Percentiles rank a stretch among this genome's conserved stretches.
Conservation (phyloP, 2,797 vertebrate species). For the Bradypus variegatus region DNA sequence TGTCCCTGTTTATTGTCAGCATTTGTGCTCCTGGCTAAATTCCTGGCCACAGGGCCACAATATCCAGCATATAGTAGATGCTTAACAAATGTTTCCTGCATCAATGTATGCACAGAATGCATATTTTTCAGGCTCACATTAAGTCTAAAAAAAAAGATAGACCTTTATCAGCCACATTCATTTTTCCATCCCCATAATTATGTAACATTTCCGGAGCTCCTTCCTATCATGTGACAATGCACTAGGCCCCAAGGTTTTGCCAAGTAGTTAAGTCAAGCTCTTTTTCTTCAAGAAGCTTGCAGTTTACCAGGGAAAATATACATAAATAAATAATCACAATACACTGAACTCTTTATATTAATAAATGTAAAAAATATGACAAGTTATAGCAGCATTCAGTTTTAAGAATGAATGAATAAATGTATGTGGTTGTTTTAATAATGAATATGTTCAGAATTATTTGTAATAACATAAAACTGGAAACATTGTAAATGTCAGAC, state of each 20-base stretch:
- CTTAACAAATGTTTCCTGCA: not conserved
- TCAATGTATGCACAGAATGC: not conserved
- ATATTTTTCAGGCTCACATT: not conserved
- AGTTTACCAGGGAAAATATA: not conserved
- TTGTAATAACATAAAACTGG: not conserved
- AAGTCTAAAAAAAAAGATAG: slow-evolving; percentile 6
- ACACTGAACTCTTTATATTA: not conserved
- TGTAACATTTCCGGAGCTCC: not conserved
- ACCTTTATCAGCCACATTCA: not conserved
- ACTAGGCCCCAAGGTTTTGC: not conserved
- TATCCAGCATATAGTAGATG: not conserved
- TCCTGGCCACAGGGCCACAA: not conserved
- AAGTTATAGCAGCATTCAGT: not conserved
- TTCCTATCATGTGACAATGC: not conserved
- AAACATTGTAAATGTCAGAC: not conserved
- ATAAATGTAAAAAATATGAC: not conserved
- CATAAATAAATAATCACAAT: not conserved
- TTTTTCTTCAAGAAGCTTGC: not conserved
- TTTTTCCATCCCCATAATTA: not conserved
- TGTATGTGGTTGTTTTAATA: not conserved
- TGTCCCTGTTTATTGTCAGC: not conserved
- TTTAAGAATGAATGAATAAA: not conserved
- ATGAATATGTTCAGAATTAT: not conserved
- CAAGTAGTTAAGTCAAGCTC: not conserved
- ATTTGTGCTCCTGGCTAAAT: not conserved